These are phyloP conservation scores for Passer domesticus DNA, from an alignment of 2,113 vertebrate species.

Conservation along the genomic window DNA sequence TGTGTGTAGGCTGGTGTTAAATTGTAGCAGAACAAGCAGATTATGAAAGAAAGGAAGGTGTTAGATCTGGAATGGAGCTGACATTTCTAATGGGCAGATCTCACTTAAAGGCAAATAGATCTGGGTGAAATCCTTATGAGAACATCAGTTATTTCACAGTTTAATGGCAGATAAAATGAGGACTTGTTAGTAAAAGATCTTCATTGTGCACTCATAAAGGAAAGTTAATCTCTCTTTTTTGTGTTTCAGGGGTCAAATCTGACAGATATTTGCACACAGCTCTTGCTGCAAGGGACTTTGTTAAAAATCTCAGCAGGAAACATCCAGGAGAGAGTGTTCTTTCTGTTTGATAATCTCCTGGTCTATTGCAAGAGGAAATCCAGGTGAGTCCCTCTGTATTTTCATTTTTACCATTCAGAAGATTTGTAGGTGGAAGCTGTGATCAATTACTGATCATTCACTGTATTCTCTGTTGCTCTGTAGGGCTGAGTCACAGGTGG, in stretches of 20 bases:
- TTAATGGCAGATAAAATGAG: not conserved
- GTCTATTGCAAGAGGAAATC: constrained; percentile 99
- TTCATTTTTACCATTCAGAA: not conserved
- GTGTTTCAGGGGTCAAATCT: constrained; percentile 90
- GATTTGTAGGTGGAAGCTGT: not conserved
- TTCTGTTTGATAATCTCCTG: constrained; percentile 97
- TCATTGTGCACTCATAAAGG: not conserved
- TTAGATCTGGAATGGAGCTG: not conserved
- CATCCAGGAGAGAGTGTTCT: constrained; percentile 97
- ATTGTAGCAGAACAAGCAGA: not conserved
- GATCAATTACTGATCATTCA: not conserved
- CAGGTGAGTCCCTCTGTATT: constrained; percentile 75
- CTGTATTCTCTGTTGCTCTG: not conserved
- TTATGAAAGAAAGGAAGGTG: not conserved
- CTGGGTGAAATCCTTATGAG: not conserved
- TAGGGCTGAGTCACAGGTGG: not conserved
- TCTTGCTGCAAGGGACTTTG: constrained; percentile 92
- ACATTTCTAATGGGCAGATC: not conserved
- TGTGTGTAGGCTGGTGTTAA: not conserved
- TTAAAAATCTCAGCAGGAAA: constrained; percentile 98
- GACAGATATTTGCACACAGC: constrained; percentile 95
- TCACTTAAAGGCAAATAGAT: not conserved
- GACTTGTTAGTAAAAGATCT: not conserved
- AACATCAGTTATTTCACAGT: not conserved
- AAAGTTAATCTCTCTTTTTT: not conserved